Conservation (phyloP, 2,113 vertebrate genomes). For the Morphnarchus princeps region DNA sequence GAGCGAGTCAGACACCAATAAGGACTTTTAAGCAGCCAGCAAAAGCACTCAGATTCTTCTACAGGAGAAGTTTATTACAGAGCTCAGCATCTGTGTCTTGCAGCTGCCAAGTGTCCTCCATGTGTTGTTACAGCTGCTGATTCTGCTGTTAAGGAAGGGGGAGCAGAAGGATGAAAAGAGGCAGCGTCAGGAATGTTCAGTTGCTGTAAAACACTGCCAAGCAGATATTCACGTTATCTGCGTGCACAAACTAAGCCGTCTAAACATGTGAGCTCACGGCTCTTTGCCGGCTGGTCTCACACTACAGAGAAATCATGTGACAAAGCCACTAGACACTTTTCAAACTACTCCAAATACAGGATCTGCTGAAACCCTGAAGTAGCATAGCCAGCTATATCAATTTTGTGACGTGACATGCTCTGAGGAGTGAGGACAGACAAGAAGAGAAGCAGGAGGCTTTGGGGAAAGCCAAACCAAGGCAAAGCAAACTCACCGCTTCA, state of each 20-base stretch:
- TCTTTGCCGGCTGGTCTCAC: slow-evolving; percentile 3
- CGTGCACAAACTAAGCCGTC: background rate
- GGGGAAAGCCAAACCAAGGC: background rate
- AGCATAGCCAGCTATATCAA: slow-evolving; percentile 37
- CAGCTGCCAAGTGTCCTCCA: slow-evolving; percentile 81
- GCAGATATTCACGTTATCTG: slow-evolving; percentile 65
- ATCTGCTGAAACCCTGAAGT: slow-evolving; percentile 52
- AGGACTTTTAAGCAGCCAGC: slow-evolving; percentile 73
- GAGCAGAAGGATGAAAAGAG: slow-evolving; percentile 74
- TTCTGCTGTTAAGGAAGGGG: slow-evolving; percentile 60
- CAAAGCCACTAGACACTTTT: slow-evolving; percentile 29
- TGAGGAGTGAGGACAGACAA: background rate
- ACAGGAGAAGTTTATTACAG: slow-evolving; percentile 59
- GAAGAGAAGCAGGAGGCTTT: background rate
- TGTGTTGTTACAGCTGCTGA: slow-evolving; percentile 82
- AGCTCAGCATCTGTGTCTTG: slow-evolving; percentile 78
- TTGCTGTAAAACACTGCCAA: slow-evolving; percentile 56
- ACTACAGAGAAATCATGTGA: background rate
- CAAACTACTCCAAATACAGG: slow-evolving; percentile 30
- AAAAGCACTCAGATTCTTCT: slow-evolving; percentile 66
- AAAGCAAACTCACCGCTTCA: background rate
- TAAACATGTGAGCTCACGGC: slow-evolving; percentile 2
- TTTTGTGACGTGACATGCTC: background rate
- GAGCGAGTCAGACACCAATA: slow-evolving; percentile 61
- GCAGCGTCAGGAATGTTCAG: slow-evolving; percentile 65